Conservation (phyloP, 2,113 vertebrate genomes). For the Brachionichthys hirsutus region DNA sequence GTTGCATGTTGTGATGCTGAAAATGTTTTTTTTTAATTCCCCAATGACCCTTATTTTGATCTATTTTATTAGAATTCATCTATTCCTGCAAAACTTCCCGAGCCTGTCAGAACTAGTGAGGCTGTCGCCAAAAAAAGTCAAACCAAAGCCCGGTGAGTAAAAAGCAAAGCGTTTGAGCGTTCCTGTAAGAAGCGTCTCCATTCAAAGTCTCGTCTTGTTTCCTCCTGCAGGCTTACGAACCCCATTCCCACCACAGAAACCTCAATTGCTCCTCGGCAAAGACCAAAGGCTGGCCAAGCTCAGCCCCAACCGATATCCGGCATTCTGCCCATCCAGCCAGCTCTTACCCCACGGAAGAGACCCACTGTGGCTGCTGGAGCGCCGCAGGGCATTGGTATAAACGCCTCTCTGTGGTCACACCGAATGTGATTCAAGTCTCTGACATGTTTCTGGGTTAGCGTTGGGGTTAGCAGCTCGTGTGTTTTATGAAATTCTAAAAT, state of each 20-base stretch:
- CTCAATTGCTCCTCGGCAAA: conserved; percentile 94
- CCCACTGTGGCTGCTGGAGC: conserved; percentile 76
- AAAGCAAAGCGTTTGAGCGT: not conserved
- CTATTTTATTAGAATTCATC: conserved; percentile 80
- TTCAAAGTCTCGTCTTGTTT: not conserved
- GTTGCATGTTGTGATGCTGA: not conserved
- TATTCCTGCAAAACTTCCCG: conserved; percentile 92
- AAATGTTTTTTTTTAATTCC: not conserved
- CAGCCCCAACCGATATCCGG: conserved; percentile 91
- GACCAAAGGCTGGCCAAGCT: conserved; percentile 93
- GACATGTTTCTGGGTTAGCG: conserved; percentile 5
- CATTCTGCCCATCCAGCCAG: conserved; percentile 94
- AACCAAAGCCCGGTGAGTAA: conserved; percentile 91
- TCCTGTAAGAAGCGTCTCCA: not conserved
- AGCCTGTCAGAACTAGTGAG: conserved; percentile 94
- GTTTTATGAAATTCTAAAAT: no score
- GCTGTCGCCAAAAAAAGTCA: conserved; percentile 97
- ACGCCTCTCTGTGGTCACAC: no score
- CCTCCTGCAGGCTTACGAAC: conserved; percentile 84
- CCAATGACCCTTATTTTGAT: not conserved
- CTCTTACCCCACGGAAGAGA: conserved; percentile 92
- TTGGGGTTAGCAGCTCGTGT: no score
- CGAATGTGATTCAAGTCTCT: not conserved
- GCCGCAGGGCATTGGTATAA: conserved; percentile 76
- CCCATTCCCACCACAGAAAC: conserved; percentile 93